Conservation (phyloP, 2,113 vertebrate genomes). For the Empidonax traillii region DNA sequence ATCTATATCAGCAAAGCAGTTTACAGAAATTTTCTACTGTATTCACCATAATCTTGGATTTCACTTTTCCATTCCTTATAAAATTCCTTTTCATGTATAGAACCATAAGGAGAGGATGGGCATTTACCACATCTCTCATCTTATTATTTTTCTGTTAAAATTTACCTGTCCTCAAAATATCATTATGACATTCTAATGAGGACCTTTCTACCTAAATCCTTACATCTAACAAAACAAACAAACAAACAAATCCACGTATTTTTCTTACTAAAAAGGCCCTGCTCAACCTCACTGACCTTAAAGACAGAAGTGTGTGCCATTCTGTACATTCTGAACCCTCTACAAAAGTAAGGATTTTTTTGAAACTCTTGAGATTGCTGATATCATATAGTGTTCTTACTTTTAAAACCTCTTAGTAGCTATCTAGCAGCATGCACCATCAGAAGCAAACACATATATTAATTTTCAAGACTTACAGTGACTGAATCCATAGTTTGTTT, state of each 20-base stretch:
- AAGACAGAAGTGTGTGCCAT: background rate
- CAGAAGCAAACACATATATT: background rate
- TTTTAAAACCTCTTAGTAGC: background rate
- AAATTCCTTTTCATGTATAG: background rate
- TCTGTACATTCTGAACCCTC: background rate
- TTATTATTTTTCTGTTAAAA: background rate
- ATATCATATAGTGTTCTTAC: background rate
- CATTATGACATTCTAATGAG: background rate
- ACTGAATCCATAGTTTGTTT: background rate
- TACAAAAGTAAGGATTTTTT: background rate
- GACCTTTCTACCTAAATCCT: background rate
- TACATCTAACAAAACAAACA: background rate
- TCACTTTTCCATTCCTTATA: background rate
- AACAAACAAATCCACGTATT: background rate
- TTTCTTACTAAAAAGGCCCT: background rate
- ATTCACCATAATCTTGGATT: background rate
- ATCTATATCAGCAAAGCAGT: background rate
- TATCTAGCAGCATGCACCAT: background rate
- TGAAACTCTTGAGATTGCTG: background rate
- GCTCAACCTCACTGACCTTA: background rate
- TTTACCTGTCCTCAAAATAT: background rate
- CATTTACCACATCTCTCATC: background rate
- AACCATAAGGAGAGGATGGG: background rate
- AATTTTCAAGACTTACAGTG: background rate
- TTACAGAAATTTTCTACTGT: background rate